Evolutionary conservation across 2,113 vertebrate genomes (phyloP).

Genomic region (Dipodomys ordii): DNA sequence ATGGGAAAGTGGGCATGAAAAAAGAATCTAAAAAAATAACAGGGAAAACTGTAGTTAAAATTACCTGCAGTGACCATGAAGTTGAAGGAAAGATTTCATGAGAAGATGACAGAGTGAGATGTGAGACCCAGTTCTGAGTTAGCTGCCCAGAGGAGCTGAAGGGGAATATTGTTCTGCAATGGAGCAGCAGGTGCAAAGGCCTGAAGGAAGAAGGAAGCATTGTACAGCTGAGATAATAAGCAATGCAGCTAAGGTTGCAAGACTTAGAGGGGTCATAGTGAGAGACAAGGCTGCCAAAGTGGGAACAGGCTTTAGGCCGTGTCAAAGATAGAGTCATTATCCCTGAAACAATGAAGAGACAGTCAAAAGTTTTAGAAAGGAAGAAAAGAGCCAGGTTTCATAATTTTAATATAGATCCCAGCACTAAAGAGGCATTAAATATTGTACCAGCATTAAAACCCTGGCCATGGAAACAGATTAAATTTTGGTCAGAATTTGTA

Average conservation of each 20-base stretch:
- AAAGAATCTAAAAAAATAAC: background rate
- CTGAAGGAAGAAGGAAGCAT: background rate
- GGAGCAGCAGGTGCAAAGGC: background rate
- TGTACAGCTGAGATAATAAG: background rate
- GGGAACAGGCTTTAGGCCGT: background rate
- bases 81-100: background rate
- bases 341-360: background rate
- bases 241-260: background rate
- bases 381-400: background rate
- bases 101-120: background rate
- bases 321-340: background rate
- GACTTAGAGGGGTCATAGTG: background rate
- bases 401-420: background rate
- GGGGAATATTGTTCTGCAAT: background rate
- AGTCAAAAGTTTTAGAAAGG: background rate
- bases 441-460: background rate
- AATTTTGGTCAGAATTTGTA: background rate
- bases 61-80: background rate
- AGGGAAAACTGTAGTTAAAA: background rate
- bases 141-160: background rate
- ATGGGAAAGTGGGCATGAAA: background rate
- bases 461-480: background rate
- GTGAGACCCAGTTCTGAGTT: background rate
- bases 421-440: background rate
- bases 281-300: no score